Evolutionary conservation across 1,140 invertebrate genomes (phyloP).

Genomic region (Saccostrea cuccullata): DNA sequence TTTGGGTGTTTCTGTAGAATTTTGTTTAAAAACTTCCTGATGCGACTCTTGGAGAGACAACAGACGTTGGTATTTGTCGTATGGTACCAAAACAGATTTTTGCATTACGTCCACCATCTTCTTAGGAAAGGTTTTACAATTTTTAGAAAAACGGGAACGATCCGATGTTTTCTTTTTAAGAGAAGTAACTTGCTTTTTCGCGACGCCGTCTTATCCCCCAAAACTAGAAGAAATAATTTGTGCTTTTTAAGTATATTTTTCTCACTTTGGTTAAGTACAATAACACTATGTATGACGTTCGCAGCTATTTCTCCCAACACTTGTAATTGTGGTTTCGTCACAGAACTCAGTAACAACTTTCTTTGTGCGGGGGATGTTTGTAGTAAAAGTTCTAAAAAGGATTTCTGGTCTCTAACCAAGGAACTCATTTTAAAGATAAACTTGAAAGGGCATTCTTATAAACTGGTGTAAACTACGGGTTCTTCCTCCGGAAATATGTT

Average conservation of each 20-base stretch:
- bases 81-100: neutral
- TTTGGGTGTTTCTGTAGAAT: too few relatives aligned
- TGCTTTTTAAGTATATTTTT: conserved; percentile 11
- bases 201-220: neutral
- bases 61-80: neutral
- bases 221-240: neutral
- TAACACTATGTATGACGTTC: neutral
- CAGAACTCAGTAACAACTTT: conserved; percentile 2
- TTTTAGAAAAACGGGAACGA: neutral
- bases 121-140: neutral
- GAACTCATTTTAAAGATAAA: conserved; percentile 5
- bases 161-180: conserved; percentile 1
- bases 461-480: conserved; percentile 5
- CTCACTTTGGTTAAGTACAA: neutral
- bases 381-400: conserved; percentile 31
- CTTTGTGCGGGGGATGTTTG: neutral
- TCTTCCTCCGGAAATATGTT: conserved; percentile 32
- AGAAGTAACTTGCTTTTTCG: neutral
- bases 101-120: too few relatives aligned
- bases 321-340: neutral
- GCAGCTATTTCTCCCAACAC: conserved; percentile 28
- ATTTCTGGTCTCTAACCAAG: neutral
- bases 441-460: neutral
- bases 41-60: neutral
- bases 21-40: neutral